Conservation (phyloP, 2,113 vertebrate genomes). For the Brachypodius melanocephalos region DNA sequence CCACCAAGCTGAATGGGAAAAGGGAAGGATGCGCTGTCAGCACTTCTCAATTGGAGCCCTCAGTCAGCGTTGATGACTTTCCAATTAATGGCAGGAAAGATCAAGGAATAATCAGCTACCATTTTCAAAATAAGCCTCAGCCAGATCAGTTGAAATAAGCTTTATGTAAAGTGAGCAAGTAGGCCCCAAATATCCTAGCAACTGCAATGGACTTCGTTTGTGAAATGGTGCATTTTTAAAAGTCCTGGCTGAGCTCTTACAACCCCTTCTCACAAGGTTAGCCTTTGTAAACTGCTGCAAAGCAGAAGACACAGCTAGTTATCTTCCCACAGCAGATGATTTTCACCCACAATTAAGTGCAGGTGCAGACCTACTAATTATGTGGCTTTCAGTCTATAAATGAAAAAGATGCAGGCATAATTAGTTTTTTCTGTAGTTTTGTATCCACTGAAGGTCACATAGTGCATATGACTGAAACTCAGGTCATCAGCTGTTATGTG, state of each 20-base stretch:
- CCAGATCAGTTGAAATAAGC: not conserved
- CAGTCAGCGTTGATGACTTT: not conserved
- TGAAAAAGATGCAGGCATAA: not conserved
- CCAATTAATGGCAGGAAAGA: not conserved
- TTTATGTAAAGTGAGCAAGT: not conserved
- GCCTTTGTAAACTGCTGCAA: not conserved
- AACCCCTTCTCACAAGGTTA: not conserved
- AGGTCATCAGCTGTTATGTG: not conserved
- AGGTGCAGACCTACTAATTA: conserved; percentile 23
- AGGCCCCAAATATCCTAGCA: conserved; percentile 25
- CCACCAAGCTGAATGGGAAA: not conserved
- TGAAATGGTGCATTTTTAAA: not conserved
- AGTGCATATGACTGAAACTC: not conserved
- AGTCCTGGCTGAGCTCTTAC: not conserved
- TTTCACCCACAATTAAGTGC: conserved; percentile 17
- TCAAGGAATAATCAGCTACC: conserved; percentile 13
- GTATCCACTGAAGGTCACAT: not conserved
- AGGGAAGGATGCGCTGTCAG: not conserved
- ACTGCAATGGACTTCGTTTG: not conserved
- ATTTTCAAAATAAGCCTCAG: conserved; percentile 7
- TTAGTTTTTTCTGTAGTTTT: not conserved
- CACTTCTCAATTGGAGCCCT: not conserved
- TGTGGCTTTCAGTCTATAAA: not conserved
- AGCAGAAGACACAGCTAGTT: not conserved
- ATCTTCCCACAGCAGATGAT: not conserved